Evolutionary conservation across 2,113 vertebrate genomes (phyloP).

Genomic region (Chionodraco myersi): DNA sequence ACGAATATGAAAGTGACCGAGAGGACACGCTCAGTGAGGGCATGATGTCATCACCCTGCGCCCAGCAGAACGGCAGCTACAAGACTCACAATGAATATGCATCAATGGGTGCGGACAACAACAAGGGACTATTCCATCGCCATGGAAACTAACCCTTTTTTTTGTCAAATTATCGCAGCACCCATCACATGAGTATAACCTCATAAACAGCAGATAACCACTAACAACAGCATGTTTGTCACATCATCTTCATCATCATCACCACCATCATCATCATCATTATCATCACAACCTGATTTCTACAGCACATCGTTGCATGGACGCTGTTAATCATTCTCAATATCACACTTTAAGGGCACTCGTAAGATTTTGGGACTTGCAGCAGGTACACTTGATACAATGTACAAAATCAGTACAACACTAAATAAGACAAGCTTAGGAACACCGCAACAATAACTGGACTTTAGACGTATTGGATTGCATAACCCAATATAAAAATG

Average conservation of each 20-base stretch:
- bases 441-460: background rate
- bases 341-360: background rate
- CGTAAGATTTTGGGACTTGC: no score
- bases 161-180: background rate
- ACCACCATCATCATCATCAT: no score
- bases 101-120: background rate
- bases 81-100: slow-evolving; percentile 66
- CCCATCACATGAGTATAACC: background rate
- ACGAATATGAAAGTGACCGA: slow-evolving; percentile 80
- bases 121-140: slow-evolving; percentile 35
- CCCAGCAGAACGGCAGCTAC: slow-evolving; percentile 91
- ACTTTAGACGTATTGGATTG: background rate
- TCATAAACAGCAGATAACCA: slow-evolving; percentile 17
- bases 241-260: background rate
- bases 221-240: background rate
- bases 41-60: slow-evolving; percentile 75
- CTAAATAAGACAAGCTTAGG: background rate
- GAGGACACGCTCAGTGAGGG: slow-evolving; percentile 80
- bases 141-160: background rate
- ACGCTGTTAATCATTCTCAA: slow-evolving; percentile 6
- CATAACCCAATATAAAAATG: background rate
- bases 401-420: background rate
- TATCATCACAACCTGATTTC: background rate
- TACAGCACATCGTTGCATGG: background rate
- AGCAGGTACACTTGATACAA: no score